Evolutionary conservation across 1,140 invertebrate species (phyloP).

Genomic region (Rhyacophila brunnea): DNA sequence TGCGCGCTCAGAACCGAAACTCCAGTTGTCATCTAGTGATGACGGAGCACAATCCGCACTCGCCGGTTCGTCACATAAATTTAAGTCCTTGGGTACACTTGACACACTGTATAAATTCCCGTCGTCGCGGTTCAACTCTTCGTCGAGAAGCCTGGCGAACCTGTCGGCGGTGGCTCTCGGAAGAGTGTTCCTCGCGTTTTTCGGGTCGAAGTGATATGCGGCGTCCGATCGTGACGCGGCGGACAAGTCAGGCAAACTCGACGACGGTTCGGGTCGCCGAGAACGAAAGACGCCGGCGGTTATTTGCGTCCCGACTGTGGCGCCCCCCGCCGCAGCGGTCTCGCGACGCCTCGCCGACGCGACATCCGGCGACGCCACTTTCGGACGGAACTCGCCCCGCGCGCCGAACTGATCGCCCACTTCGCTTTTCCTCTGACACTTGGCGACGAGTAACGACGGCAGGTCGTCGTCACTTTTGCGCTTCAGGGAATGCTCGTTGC

Average conservation of each 20-base stretch:
- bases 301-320: constrained; percentile 33
- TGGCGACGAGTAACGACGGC: constrained; percentile 14
- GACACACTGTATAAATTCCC: constrained; percentile 41
- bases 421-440: constrained; percentile 25
- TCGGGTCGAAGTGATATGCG: constrained; percentile 26
- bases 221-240: constrained; percentile 5
- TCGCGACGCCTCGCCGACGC: constrained; percentile 35
- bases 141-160: constrained; percentile 44
- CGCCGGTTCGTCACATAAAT: constrained; percentile 43
- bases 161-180: constrained; percentile 37
- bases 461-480: constrained; percentile 27
- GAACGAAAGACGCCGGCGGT: constrained; percentile 34
- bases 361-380: constrained; percentile 23
- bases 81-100: constrained; percentile 48
- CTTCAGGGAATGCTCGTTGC: neutral
- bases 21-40: constrained; percentile 33
- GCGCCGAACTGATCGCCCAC: constrained; percentile 23
- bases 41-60: constrained; percentile 22
- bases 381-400: constrained; percentile 16
- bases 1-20: constrained; percentile 21
- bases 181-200: constrained; percentile 25
- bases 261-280: constrained; percentile 48
- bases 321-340: constrained; percentile 33
- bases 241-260: constrained; percentile 24
- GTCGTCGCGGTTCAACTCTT: constrained; percentile 34